phyloP scores from a whole-genome alignment of 35 echinoderm and acorn worm genomes.

The Stichopus chloronotus region DNA sequence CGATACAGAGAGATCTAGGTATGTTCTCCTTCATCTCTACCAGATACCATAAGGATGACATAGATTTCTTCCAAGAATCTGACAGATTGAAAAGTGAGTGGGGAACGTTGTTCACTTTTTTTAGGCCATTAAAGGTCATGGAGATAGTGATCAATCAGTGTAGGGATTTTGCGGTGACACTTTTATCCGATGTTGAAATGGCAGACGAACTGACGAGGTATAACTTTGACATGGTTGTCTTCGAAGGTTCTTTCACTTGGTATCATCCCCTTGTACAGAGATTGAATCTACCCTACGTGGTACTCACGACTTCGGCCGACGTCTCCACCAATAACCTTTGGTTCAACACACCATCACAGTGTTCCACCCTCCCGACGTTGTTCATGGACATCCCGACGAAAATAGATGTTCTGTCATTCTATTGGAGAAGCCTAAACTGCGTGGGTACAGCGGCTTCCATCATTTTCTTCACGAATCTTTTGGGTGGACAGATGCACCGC shows the following conservation, averaged over 20 bases:
- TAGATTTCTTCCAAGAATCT: neutral
- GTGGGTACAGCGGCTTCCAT: neutral
- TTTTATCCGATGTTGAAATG: neutral
- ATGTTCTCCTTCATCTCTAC: neutral
- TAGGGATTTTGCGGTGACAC: neutral
- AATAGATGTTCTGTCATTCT: neutral
- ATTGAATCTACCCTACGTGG: slow-evolving; percentile 20
- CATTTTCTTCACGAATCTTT: neutral
- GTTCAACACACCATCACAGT: neutral
- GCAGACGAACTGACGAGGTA: neutral
- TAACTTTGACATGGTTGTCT: slow-evolving; percentile 21
- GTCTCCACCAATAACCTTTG: neutral
- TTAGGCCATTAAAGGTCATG: neutral
- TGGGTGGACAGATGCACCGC: neutral
- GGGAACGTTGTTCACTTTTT: neutral
- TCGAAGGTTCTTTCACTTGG: slow-evolving; percentile 47
- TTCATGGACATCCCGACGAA: neutral
- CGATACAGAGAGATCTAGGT: neutral
- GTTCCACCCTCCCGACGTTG: neutral
- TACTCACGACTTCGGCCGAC: slow-evolving; percentile 19
- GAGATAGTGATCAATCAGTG: neutral
- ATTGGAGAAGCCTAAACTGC: neutral
- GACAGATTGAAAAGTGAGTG: neutral
- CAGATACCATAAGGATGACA: neutral
- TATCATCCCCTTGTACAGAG: slow-evolving; percentile 17